Conservation (phyloP, 2,797 vertebrate species). For the Falco rusticolus region DNA sequence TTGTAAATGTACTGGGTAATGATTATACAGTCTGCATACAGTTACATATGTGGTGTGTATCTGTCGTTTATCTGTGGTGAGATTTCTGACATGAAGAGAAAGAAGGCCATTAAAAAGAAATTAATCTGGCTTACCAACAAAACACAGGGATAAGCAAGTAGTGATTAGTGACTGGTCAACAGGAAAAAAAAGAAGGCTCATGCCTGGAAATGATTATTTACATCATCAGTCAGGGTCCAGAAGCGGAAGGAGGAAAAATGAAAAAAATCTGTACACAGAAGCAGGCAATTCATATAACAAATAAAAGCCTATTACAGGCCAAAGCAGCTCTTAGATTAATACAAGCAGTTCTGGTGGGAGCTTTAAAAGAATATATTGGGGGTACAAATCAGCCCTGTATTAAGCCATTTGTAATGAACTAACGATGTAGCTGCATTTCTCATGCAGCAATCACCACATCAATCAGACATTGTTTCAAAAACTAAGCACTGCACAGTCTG, state of each 20-base stretch:
- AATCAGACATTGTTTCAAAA: neutral
- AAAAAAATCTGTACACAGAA: neutral
- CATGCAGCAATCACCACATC: neutral
- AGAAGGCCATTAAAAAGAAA: conserved; percentile 41
- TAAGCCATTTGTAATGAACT: neutral
- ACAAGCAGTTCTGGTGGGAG: neutral
- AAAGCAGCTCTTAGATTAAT: neutral
- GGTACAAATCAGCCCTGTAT: neutral
- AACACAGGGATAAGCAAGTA: conserved; percentile 35
- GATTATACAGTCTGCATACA: neutral
- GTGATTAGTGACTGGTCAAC: conserved; percentile 9
- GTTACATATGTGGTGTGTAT: neutral
- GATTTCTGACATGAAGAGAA: conserved; percentile 34
- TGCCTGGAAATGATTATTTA: conserved; percentile 43
- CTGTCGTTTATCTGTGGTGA: conserved; percentile 21
- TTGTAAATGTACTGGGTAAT: neutral
- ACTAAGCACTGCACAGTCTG: neutral
- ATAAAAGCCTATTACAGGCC: neutral
- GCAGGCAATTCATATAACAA: neutral
- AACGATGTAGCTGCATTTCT: neutral
- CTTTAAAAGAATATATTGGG: neutral
- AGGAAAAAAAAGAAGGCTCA: neutral
- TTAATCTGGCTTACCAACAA: conserved; percentile 30
- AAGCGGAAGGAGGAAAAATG: neutral
- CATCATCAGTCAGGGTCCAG: neutral